Evolutionary conservation across 2,113 vertebrate genomes (phyloP).

Genomic region (Aythya baeri): DNA sequence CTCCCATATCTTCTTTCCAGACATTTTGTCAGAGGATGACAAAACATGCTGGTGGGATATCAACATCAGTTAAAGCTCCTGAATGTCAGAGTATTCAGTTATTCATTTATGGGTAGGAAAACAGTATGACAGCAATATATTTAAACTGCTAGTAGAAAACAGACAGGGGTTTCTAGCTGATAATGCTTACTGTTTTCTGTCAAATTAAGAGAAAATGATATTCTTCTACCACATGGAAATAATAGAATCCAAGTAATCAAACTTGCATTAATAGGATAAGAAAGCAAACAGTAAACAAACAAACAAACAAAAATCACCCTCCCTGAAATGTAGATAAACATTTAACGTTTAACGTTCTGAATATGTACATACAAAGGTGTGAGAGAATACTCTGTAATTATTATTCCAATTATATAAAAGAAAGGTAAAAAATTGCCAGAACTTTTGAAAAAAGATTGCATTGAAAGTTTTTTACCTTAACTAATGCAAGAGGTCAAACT

Average conservation of each 20-base stretch:
- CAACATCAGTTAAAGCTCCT: not conserved
- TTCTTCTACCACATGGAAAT: not conserved
- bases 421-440: not conserved
- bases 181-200: not conserved
- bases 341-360: not conserved
- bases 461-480: not conserved
- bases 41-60: not conserved
- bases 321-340: not conserved
- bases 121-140: not conserved
- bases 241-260: not conserved
- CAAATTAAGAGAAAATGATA: not conserved
- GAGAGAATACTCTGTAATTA: not conserved
- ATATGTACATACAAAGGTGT: not conserved
- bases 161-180: not conserved
- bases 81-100: not conserved
- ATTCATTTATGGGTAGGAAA: not conserved
- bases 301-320: not conserved
- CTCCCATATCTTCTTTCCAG: not conserved
- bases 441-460: not conserved
- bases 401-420: not conserved
- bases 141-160: not conserved
- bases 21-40: not conserved
- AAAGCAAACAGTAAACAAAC: not conserved
- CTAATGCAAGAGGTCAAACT: not conserved
- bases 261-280: not conserved